These are phyloP conservation scores for Ichneumoninae sp. DNA, from an alignment of 2,888 invertebrate genomes.

Conservation along the genomic window DNA sequence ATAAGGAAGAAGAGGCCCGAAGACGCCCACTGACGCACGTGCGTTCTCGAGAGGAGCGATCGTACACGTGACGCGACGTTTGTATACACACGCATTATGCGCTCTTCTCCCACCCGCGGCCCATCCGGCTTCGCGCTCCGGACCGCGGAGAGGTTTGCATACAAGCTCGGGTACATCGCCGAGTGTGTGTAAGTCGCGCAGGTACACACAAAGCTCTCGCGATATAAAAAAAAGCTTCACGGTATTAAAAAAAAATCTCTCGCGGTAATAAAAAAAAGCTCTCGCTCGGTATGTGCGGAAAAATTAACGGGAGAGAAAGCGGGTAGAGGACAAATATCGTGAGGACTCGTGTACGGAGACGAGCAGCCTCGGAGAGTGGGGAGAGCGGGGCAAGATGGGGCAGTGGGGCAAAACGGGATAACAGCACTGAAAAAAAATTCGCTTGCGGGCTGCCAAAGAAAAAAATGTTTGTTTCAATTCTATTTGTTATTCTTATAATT, in stretches of 20 bases:
- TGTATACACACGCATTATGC: constrained; percentile 62
- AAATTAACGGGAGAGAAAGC: constrained; percentile 24
- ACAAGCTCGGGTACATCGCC: constrained; percentile 48
- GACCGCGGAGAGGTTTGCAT: constrained; percentile 41
- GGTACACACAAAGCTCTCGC: constrained; percentile 36
- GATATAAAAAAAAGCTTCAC: neutral
- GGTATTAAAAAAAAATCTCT: constrained; percentile 4
- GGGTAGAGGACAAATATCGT: constrained; percentile 30
- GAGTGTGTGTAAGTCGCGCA: constrained; percentile 45
- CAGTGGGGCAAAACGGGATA: too few species aligned
- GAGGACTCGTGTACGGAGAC: neutral
- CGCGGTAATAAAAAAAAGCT: constrained; percentile 17
- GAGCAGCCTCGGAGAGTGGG: constrained; percentile 39
- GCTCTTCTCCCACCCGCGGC: constrained; percentile 33
- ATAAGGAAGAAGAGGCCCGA: constrained; percentile 19
- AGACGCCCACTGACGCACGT: constrained; percentile 70
- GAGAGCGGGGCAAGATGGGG: too few species aligned
- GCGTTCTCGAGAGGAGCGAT: constrained; percentile 57
- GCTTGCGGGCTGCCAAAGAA: too few species aligned
- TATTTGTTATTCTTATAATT: too few species aligned
- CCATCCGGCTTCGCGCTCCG: constrained; percentile 29
- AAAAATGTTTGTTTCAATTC: too few species aligned
- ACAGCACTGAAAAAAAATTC: too few species aligned
- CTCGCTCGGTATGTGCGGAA: constrained; percentile 49
- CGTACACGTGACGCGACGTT: constrained; percentile 68